Evolutionary conservation across 35 echinoderm and acorn worm genomes (phyloP), one percentile per base, ranked within the genome.

Genomic region (Amphiura filiformis): DNA sequence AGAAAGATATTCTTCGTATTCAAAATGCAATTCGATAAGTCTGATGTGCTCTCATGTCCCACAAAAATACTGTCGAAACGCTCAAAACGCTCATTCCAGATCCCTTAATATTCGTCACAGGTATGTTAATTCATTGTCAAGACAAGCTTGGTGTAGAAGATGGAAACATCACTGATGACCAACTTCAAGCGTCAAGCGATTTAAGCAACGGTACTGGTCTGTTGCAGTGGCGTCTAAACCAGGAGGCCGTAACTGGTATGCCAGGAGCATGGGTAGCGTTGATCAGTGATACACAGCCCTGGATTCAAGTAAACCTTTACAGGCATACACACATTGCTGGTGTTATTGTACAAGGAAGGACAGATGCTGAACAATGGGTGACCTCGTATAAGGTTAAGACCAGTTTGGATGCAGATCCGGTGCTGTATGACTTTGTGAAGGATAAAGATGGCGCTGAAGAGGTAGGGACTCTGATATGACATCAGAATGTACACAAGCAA

Each of bases 321-420:
- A 42, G 64, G 26, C 37, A 13, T 37, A 38, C 76, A 34, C 38
- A 35, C 11, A 41, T 90, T 4, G 77, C 81, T 18, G 88, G 88
- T 13, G 36, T 90, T 28, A 84, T 78, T 28, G 84, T 81, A 0
- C 81, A 90, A 38, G 88, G 88, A 42, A 37, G 88, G 2, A 39
- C 14, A 77, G 88, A 84, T 79, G 34, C 30, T 57, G 65, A 90
- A 20, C 88, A 90, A 31, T 90, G 88, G 88, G 88, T 90, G 14
- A 84, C 44, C 35, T 18, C n/a, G 0, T 90, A 76, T 56, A 83
- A 84, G 35, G 75, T 90, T 1, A 9, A 38, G 39, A 70, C 83
- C 65, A 84, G 88, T 61, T 76, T 70, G 75, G 78, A 90, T 78
- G 75, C n/a, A n/a, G n/a, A n/a, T n/a, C n/a, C 65, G 37, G 41